A percentile compares a stretch with the other conserved stretches of the same genome.
These are phyloP conservation scores for Synanthedon tipuliformis DNA, from an alignment of 2,888 invertebrate species.

Conservation along the genomic window DNA sequence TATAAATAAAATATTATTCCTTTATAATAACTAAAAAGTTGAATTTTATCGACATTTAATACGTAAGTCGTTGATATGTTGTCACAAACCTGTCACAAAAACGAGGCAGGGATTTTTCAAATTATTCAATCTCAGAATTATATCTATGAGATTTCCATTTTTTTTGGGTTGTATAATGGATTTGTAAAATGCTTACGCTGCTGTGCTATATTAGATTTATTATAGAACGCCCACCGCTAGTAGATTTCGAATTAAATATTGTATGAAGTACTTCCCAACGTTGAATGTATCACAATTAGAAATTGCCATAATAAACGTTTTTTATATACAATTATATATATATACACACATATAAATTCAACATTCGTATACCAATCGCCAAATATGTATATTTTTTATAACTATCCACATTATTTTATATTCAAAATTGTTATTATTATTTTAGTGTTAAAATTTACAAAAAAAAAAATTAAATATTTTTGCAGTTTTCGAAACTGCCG, in stretches of 20 bases:
- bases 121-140: not conserved
- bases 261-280: conserved; percentile 3
- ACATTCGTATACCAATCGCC: conserved; percentile 53
- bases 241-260: not conserved
- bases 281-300: conserved; percentile 6
- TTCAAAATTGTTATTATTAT: conserved; percentile 55
- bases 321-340: conserved; percentile 2
- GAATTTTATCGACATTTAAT: not conserved
- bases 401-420: conserved; percentile 53
- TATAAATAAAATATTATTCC: not conserved
- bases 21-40: not conserved
- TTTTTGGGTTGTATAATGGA: not conserved
- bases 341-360: conserved; percentile 29
- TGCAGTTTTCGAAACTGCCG: conserved; percentile 36
- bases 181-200: not conserved
- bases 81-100: conserved; percentile 11
- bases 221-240: not conserved
- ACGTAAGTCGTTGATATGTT: conserved; percentile 1
- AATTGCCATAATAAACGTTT: conserved; percentile 37
- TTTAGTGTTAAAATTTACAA: conserved; percentile 28
- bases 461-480: conserved; percentile 15
- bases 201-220: not conserved
- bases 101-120: not conserved
- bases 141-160: not conserved
- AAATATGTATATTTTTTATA: conserved; percentile 50